Conservation (phyloP, 2,797 vertebrate species). For the Gadopsis bispinosus region DNA sequence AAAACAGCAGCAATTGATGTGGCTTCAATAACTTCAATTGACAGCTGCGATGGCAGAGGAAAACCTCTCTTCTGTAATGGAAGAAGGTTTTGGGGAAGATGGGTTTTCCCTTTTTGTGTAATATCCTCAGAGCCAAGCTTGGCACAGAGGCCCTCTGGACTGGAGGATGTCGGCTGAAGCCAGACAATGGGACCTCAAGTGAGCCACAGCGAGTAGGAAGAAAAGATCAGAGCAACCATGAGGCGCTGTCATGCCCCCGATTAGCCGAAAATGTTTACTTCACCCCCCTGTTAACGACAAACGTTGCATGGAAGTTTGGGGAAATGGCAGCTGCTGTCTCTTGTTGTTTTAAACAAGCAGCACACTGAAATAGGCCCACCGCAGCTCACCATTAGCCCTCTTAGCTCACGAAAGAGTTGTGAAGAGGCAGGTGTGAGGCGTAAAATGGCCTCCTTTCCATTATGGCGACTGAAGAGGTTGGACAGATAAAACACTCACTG, state of each 20-base stretch:
- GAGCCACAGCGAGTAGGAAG: constrained; percentile 38
- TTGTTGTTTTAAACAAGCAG: constrained; percentile 24
- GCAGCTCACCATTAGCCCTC: constrained; percentile 40
- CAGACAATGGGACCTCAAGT: constrained; percentile 61
- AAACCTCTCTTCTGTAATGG: constrained; percentile 73
- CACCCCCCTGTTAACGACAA: constrained; percentile 47
- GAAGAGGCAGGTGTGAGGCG: constrained; percentile 32
- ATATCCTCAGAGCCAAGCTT: constrained; percentile 66
- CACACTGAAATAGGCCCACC: constrained; percentile 11
- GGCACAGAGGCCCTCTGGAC: constrained; percentile 62
- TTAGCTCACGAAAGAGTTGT: constrained; percentile 39
- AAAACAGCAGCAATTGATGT: constrained; percentile 59
- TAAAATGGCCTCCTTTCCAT: constrained; percentile 49
- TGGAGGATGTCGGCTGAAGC: constrained; percentile 42
- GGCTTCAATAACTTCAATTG: constrained; percentile 73
- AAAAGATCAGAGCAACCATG: constrained; percentile 61
- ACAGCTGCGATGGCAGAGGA: constrained; percentile 68
- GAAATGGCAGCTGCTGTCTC: constrained; percentile 5
- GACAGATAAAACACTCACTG: constrained; percentile 53
- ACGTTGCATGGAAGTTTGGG: constrained; percentile 16
- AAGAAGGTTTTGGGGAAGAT: constrained; percentile 66
- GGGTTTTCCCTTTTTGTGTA: constrained; percentile 69
- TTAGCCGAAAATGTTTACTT: constrained; percentile 58
- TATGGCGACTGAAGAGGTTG: constrained; percentile 44
- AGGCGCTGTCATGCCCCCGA: constrained; percentile 43